Evolutionary conservation across 2,797 vertebrate species (phyloP), one percentile per base, ranked within the genome.

Genomic region (Ctenosaura bakeri): DNA sequence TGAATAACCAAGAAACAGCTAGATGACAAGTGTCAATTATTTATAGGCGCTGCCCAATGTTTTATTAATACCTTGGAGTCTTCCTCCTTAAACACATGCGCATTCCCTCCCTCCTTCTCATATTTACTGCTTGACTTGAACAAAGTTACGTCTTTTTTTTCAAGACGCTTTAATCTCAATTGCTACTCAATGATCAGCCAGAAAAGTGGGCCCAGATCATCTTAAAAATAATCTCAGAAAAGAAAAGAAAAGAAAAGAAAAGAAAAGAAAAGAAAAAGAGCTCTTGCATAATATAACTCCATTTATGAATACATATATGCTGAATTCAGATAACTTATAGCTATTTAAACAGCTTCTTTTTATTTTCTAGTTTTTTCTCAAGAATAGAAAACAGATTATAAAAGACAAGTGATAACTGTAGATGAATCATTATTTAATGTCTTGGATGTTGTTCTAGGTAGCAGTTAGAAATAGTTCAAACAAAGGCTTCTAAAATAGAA

Each of bases 1-100:
- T 95, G 94, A 96, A 96, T 95, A 96, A 96, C 50, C 26, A 95
- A 95, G 92, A 94, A 95, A 93, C 89, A 90, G 74, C 20, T 20
- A 88, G 90, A 92, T 96, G 96, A 95, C 91, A 96, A 91, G 83
- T 94, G 93, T 96, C 93, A 96, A 95, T 96, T 97, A 96, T 97
- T 97, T 97, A 97, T 95, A 92, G 88, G 24, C 79, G 66, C 86
- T 94, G 87, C 95, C 92, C 84, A 94, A 90, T 92, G 85, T 92
- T 89, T 96, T 95, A 96, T 94, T 96, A 97, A 96, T 91, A 94
- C 88, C 88, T 92, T 74, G 50, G 86, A 93, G 42, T 35, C 85
- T 95, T 22, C 35, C 88, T 20, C 38, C 62, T 32, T 77, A 56
- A 83, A 69, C 46, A 78, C 20, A 16, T 93, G 4, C 12, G n/a